These are phyloP conservation scores for Sinodicranocentrus sp. DNA, from an alignment of 2,888 invertebrate species.

Conservation along the genomic window DNA sequence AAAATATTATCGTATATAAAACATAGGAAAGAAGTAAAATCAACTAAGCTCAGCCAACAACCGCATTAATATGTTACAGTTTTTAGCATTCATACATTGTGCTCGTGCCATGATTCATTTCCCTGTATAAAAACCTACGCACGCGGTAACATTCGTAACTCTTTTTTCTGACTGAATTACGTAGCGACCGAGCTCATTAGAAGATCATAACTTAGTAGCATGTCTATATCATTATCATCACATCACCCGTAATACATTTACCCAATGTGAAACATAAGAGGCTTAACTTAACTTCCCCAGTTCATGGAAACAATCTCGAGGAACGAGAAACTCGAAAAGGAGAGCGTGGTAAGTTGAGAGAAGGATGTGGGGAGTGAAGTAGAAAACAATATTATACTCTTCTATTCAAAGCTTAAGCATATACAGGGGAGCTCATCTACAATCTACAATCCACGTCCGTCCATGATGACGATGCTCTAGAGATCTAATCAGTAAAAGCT, in stretches of 20 bases:
- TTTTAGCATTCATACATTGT: too few relatives aligned
- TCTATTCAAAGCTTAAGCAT: too few relatives aligned
- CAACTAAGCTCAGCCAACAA: too few relatives aligned
- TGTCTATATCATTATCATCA: slow-evolving; percentile 16
- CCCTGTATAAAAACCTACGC: too few relatives aligned
- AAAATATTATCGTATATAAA: not conserved
- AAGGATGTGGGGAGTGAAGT: too few relatives aligned
- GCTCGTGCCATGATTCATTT: too few relatives aligned
- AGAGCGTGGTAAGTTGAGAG: too few relatives aligned
- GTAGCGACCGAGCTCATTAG: slow-evolving; percentile 26
- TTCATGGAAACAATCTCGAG: slow-evolving; percentile 11
- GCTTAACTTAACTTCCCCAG: not conserved
- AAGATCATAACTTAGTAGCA: slow-evolving; percentile 18
- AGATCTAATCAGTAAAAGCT: slow-evolving; percentile 26
- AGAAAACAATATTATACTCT: too few relatives aligned
- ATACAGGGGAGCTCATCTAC: not conserved
- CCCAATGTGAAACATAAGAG: not conserved
- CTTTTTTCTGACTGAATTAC: slow-evolving; percentile 20
- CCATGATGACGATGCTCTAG: slow-evolving; percentile 20
- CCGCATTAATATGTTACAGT: too few relatives aligned
- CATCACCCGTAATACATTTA: slow-evolving; percentile 3
- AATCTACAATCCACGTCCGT: not conserved
- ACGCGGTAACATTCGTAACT: not conserved
- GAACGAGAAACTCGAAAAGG: not conserved
- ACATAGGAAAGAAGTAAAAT: not conserved